These are phyloP conservation scores for Amphimallon solstitiale DNA, from an alignment of 2,888 invertebrate species.

Conservation along the genomic window DNA sequence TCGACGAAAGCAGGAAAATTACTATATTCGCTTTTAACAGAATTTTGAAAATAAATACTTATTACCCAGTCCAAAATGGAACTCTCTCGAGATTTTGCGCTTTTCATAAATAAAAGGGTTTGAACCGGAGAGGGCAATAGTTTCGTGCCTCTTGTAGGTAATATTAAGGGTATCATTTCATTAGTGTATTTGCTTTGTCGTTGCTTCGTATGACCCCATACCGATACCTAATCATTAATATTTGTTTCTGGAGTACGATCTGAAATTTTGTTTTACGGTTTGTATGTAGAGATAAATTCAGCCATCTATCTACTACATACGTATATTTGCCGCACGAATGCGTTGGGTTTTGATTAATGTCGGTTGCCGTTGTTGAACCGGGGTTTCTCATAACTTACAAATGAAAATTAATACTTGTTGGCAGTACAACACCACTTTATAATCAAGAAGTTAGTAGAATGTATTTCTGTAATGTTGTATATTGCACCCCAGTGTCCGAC, in stretches of 20 bases:
- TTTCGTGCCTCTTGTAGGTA: constrained; percentile 1
- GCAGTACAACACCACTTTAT: constrained; percentile 37
- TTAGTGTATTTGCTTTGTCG: constrained; percentile 15
- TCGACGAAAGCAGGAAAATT: no score
- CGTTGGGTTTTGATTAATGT: constrained; percentile 34
- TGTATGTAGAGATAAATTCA: neutral
- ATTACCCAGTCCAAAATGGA: neutral
- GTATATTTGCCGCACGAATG: constrained; percentile 12
- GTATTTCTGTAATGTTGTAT: constrained; percentile 34
- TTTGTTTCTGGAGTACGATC: constrained; percentile 20
- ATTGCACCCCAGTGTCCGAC: constrained; percentile 34
- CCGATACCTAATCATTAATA: constrained; percentile 35
- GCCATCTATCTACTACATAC: neutral
- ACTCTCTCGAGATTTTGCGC: neutral
- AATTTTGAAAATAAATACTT: no score
- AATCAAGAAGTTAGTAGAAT: constrained; percentile 35
- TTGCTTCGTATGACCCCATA: constrained; percentile 3
- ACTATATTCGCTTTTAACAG: no score
- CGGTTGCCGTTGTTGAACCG: constrained; percentile 27
- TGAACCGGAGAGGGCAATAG: neutral
- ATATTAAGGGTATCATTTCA: constrained; percentile 13
- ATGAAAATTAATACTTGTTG: constrained; percentile 38
- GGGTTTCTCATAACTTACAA: constrained; percentile 35
- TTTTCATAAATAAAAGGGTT: constrained; percentile 15
- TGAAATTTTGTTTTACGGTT: constrained; percentile 2